phyloP scores from a whole-genome alignment of 1,140 invertebrate species.

The Orchesella cincta region DNA sequence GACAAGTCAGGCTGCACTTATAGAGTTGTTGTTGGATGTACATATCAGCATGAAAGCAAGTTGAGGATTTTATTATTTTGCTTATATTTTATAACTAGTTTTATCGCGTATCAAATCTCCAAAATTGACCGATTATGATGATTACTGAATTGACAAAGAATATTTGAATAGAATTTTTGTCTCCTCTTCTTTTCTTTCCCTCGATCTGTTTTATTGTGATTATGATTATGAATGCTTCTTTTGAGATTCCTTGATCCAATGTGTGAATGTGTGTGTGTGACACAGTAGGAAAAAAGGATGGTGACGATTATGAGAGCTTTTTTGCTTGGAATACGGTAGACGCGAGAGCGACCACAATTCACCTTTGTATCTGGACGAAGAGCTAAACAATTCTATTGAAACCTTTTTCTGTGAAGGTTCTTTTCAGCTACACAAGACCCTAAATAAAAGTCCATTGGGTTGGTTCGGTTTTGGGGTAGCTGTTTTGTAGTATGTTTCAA shows the following conservation, averaged over 20 bases:
- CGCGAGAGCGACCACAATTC: constrained; percentile 29
- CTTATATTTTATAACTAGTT: background rate
- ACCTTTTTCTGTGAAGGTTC: constrained; percentile 36
- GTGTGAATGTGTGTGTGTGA: background rate
- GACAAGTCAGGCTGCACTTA: too few relatives aligned
- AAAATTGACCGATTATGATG: constrained; percentile 18
- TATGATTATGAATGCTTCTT: constrained; percentile 25
- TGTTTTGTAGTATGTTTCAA: too few relatives aligned
- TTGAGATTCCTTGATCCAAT: constrained; percentile 24
- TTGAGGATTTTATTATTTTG: background rate
- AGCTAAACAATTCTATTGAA: constrained; percentile 41
- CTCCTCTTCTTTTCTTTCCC: constrained; percentile 10
- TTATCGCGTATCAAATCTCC: constrained; percentile 10
- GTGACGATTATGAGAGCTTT: constrained; percentile 19
- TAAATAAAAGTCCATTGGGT: constrained; percentile 26
- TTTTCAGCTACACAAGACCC: constrained; percentile 33
- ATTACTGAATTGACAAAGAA: background rate
- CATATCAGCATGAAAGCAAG: too few relatives aligned
- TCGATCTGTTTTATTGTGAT: constrained; percentile 27
- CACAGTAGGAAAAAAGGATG: constrained; percentile 11
- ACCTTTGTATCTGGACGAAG: constrained; percentile 39
- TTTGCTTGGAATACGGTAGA: constrained; percentile 19
- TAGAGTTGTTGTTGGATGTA: too few relatives aligned
- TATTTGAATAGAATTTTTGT: constrained; percentile 4
- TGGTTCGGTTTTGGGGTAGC: background rate